Conservation (phyloP, 2,113 vertebrate species). For the Corythornis madagascariensis region DNA sequence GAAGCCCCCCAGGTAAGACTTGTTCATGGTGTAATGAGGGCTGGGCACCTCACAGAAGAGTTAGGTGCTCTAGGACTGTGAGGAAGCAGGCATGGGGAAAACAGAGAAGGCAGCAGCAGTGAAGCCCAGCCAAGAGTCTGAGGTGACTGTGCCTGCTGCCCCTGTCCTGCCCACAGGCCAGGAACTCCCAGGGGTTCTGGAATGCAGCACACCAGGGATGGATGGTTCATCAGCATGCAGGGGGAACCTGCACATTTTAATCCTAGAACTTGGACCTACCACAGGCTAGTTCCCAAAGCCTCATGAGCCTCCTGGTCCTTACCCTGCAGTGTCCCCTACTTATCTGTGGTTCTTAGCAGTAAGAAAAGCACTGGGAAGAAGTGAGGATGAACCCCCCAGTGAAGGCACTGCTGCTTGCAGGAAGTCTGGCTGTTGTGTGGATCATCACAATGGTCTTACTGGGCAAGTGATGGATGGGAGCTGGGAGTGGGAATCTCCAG, state of each 20-base stretch:
- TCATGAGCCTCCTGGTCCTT: background rate
- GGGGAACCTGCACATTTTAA: background rate
- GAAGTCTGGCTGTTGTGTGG: too few species aligned
- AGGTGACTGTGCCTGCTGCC: background rate
- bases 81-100: background rate
- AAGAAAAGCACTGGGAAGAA: background rate
- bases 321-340: background rate
- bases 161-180: background rate
- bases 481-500: fast-evolving
- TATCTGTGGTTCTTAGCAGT: background rate
- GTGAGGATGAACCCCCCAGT: background rate
- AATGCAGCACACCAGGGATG: background rate
- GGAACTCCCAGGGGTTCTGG: background rate
- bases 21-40: background rate
- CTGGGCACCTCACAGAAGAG: background rate
- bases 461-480: background rate
- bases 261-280: background rate
- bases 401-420: fast-evolving
- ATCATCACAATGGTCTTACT: background rate
- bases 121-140: background rate
- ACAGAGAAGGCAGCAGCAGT: background rate
- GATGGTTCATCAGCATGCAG: fast-evolving
- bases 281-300: background rate
- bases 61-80: background rate
- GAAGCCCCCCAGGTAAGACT: background rate